Base-by-base conservation (phyloP, 92 coral and sea anemone genomes). In the Bergia puertoricense region DNA sequence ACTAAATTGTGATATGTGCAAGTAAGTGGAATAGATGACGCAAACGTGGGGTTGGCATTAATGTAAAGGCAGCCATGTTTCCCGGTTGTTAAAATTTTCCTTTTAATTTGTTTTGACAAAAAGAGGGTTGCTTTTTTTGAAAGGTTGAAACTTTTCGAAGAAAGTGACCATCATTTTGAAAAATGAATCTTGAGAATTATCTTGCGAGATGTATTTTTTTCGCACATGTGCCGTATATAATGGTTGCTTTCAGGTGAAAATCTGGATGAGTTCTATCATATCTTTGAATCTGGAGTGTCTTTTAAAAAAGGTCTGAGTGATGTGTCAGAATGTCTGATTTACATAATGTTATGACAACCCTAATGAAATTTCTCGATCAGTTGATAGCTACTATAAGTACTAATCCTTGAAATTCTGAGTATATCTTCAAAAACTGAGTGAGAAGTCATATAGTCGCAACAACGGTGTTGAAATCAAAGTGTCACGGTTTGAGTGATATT, bases 281-380 rank as follows among this genome's bases (percentile, higher is more conserved):
- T 73, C 43, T 73, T 73, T 73, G 44, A 73, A 73, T 73, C 77
- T 73, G 77, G 77, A 73, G 77, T 73, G 77, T 37, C 36, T 73
- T 73, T 73, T 37, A 73, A 73, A 73, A 73, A 11, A 2, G 8
- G 77, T 10, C 77, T 73, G 41, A 73, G 43, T 73, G n/a, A 39
- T 30, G 15, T 73, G 77, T 73, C 77, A 73, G 77, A 73, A 73
- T 73, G 37, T 73, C 20, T 36, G 37, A 73, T 37, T 73, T 18
- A 73, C 77, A 39, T 8, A 22, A 73, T 73, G 77, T 73, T 73
- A 73, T 73, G 77, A 73, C 77, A 73, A 39, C 37, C n/a, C 43
- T 37, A 73, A 22, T 73, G 77, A 73, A 37, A 73, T 30, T 30
- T 73, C 18, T 73, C 7, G 69, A 73, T 73, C 77, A 73, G 77